phyloP scores from a whole-genome alignment of 2,797 vertebrate species.

The Acanthurus lineatus region DNA sequence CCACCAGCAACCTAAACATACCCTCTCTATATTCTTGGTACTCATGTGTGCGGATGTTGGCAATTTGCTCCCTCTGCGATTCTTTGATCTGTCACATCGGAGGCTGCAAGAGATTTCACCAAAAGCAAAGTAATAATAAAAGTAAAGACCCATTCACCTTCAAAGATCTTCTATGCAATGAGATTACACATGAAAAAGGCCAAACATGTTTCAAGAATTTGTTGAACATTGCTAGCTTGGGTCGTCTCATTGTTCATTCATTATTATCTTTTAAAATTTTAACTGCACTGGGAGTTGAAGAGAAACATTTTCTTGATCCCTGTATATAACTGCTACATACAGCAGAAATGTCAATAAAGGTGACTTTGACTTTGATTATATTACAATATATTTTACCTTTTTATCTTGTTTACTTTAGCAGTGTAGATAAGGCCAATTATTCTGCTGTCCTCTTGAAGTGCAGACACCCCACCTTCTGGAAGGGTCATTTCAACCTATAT shows the following conservation, averaged over 20 bases:
- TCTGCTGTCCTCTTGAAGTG: slow-evolving; percentile 80
- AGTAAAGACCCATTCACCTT: not conserved
- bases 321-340: no score
- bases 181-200: not conserved
- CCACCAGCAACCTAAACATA: slow-evolving; percentile 9
- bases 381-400: slow-evolving; percentile 56
- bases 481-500: slow-evolving; percentile 74
- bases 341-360: no score
- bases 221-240: no score
- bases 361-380: no score
- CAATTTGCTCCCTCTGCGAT: not conserved
- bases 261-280: no score
- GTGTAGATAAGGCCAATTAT: slow-evolving; percentile 85
- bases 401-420: slow-evolving; percentile 77
- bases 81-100: slow-evolving; percentile 8
- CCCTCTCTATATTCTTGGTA: slow-evolving; percentile 22
- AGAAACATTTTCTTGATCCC: no score
- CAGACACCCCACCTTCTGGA: slow-evolving; percentile 73
- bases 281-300: no score
- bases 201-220: no score
- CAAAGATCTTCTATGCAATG: not conserved
- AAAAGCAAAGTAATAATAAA: not conserved
- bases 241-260: no score
- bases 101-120: slow-evolving; percentile 22
- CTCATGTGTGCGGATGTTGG: not conserved